Evolutionary conservation across 1,140 invertebrate species (phyloP).

Genomic region (Metaphire vulgaris): DNA sequence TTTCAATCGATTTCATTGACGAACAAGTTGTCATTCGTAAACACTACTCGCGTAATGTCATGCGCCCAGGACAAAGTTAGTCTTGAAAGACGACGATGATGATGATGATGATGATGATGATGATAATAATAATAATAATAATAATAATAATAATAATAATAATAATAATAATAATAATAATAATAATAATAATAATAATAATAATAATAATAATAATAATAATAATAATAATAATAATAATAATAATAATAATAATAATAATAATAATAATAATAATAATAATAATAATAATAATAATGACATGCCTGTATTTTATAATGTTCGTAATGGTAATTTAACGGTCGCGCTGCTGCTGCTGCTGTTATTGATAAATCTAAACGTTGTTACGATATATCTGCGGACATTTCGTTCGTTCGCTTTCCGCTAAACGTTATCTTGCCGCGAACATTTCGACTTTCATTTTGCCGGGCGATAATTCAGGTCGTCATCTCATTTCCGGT

Average conservation of each 20-base stretch:
- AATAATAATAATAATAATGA: background rate
- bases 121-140: constrained; percentile 8
- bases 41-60: too few species aligned
- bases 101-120: constrained; percentile 12
- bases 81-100: constrained; percentile 1
- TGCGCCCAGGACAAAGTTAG: background rate
- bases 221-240: background rate
- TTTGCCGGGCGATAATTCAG: background rate
- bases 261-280: background rate
- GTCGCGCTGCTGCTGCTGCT: too few species aligned
- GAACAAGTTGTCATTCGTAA: too few species aligned
- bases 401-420: too few species aligned
- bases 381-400: too few species aligned
- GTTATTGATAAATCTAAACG: too few species aligned
- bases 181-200: constrained; percentile 2
- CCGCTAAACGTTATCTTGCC: background rate
- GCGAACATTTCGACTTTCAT: background rate
- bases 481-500: background rate
- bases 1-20: too few species aligned
- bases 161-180: background rate
- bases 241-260: background rate
- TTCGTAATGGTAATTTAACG: too few species aligned
- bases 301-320: background rate
- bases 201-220: background rate
- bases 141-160: constrained; percentile 10